Evolutionary conservation across 2,113 vertebrate genomes (phyloP).

Genomic region (Prunella himalayana): DNA sequence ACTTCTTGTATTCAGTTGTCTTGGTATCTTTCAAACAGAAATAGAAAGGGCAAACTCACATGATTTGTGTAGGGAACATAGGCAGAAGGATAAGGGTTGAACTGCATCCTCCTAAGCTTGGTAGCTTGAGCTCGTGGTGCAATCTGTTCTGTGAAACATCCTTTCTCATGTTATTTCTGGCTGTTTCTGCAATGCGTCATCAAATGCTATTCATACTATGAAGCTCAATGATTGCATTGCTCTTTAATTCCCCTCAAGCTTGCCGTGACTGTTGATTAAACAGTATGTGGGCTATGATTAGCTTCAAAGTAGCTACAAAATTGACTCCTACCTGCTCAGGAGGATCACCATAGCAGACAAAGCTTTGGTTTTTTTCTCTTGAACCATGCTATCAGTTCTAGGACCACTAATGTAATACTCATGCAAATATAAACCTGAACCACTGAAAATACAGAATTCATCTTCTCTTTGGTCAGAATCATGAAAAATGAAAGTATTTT

Average conservation of each 20-base stretch:
- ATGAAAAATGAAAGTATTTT: not conserved
- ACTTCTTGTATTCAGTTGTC: not conserved
- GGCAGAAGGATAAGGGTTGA: not conserved
- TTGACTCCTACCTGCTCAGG: not conserved
- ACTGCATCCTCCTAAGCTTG: not conserved
- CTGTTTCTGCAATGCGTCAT: conserved; percentile 29
- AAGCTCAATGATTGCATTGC: not conserved
- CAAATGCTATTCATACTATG: conserved; percentile 2
- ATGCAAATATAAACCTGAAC: not conserved
- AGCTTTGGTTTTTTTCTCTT: not conserved
- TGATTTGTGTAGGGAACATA: not conserved
- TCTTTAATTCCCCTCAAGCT: not conserved
- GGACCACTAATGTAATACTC: not conserved
- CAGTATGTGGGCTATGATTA: not conserved
- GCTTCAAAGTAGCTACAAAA: not conserved
- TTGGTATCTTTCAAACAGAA: not conserved
- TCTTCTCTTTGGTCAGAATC: not conserved
- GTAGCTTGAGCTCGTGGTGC: not conserved
- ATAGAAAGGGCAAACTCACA: not conserved
- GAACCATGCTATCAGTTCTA: not conserved
- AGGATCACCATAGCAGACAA: not conserved
- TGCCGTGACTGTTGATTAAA: not conserved
- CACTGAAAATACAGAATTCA: not conserved
- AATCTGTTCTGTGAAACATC: conserved; percentile 40
- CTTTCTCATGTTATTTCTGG: conserved; percentile 33